Evolutionary conservation across 1,140 invertebrate species (phyloP).

Genomic region (Andrena cerasifolii): DNA sequence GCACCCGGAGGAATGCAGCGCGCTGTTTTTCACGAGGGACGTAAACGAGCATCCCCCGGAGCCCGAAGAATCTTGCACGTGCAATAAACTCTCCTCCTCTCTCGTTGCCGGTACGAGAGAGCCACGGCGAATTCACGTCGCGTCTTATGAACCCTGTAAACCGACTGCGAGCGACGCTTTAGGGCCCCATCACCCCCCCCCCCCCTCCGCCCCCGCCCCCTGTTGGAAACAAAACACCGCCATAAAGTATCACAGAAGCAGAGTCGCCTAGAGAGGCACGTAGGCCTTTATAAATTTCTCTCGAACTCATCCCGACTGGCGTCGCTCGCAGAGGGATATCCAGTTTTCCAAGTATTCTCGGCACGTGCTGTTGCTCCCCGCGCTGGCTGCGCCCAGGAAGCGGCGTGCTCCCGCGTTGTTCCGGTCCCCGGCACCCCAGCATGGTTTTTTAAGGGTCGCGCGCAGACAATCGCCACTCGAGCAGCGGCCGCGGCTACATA

Average conservation of each 20-base stretch:
- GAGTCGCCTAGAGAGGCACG: constrained; percentile 67
- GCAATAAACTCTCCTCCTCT: constrained; percentile 53
- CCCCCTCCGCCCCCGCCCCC: neutral
- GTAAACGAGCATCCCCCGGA: constrained; percentile 56
- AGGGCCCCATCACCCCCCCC: constrained; percentile 46
- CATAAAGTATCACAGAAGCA: constrained; percentile 71
- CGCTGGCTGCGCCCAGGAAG: constrained; percentile 36
- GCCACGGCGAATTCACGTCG: constrained; percentile 65
- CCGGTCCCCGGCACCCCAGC: neutral
- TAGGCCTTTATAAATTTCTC: constrained; percentile 80
- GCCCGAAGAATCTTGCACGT: constrained; percentile 59
- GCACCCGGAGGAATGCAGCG: constrained; percentile 39
- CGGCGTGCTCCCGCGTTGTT: neutral
- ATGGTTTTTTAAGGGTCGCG: constrained; percentile 33
- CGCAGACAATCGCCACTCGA: constrained; percentile 70
- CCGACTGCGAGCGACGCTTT: constrained; percentile 78
- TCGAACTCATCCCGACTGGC: constrained; percentile 57
- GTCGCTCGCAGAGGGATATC: constrained; percentile 55
- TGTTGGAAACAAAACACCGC: constrained; percentile 74
- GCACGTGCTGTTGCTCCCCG: constrained; percentile 67
- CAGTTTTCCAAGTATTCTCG: constrained; percentile 73
- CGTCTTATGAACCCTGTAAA: constrained; percentile 75
- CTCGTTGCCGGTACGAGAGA: neutral
- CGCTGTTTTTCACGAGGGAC: constrained; percentile 59
- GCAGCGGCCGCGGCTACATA: neutral